phyloP scores from a whole-genome alignment of 2,797 vertebrate genomes.

The Coluber constrictor region DNA sequence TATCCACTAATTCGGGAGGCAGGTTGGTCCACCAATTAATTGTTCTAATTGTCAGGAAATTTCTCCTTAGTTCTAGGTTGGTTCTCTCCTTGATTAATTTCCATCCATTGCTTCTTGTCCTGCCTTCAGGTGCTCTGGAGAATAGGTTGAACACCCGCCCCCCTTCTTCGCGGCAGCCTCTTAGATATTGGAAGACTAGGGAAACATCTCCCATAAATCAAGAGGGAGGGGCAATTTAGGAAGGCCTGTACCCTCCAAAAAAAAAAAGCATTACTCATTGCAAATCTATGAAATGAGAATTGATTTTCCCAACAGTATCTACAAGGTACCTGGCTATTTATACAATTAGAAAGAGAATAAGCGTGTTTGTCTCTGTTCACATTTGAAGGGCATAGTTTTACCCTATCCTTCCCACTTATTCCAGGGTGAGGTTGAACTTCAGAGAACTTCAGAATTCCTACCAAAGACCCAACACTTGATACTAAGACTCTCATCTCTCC shows the following conservation, averaged over 20 bases:
- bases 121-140: neutral
- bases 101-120: too few relatives aligned
- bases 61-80: too few relatives aligned
- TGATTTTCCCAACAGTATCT: neutral
- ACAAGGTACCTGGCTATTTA: neutral
- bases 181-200: neutral
- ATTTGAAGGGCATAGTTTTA: neutral
- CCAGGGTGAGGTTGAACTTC: slow-evolving; percentile 18
- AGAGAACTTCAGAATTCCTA: slow-evolving; percentile 10
- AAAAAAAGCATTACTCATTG: too few relatives aligned
- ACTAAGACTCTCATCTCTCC: slow-evolving; percentile 31
- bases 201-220: neutral
- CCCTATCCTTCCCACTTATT: slow-evolving; percentile 10
- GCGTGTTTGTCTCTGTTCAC: neutral
- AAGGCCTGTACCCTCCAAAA: too few relatives aligned
- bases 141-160: neutral
- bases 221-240: too few relatives aligned
- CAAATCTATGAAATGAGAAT: too few relatives aligned
- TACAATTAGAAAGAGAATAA: neutral
- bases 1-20: too few relatives aligned
- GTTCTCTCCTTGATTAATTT: too few relatives aligned
- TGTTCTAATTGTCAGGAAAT: too few relatives aligned
- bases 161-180: neutral
- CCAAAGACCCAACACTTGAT: slow-evolving; percentile 26
- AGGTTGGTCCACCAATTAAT: too few relatives aligned